Conservation (phyloP, 2,888 invertebrate species). For the Allacma fusca region DNA sequence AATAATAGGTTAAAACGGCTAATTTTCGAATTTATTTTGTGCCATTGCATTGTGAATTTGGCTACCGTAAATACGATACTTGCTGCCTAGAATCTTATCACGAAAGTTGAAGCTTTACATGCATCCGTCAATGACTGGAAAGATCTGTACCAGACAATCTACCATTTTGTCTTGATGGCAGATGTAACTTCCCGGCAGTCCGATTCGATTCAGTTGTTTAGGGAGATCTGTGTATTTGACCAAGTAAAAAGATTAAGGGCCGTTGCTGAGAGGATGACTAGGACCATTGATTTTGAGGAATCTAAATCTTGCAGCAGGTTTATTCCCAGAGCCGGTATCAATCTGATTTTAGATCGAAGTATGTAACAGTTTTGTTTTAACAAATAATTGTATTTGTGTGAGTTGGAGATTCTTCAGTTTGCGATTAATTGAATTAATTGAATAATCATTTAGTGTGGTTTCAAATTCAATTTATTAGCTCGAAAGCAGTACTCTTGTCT, state of each 20-base stretch:
- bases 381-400: too few species aligned
- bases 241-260: slow-evolving; percentile 66
- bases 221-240: slow-evolving; percentile 63
- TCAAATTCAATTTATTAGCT: too few species aligned
- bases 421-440: too few species aligned
- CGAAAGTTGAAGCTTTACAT: slow-evolving; percentile 72
- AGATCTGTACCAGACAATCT: slow-evolving; percentile 75
- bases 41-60: too few species aligned
- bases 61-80: too few species aligned
- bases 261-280: slow-evolving; percentile 75
- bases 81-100: slow-evolving; percentile 72
- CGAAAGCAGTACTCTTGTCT: slow-evolving; percentile 50
- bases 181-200: slow-evolving; percentile 71
- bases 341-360: slow-evolving; percentile 79
- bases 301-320: slow-evolving; percentile 73
- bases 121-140: slow-evolving; percentile 75
- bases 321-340: slow-evolving; percentile 78
- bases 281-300: slow-evolving; percentile 76
- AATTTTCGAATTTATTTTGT: too few species aligned
- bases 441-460: too few species aligned
- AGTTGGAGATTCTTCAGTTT: too few species aligned
- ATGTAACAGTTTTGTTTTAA: too few species aligned
- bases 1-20: too few species aligned
- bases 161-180: slow-evolving; percentile 74
- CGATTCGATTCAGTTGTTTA: slow-evolving; percentile 68